phyloP scores from a whole-genome alignment of 2,797 vertebrate species.

The Psittacula derbiana region DNA sequence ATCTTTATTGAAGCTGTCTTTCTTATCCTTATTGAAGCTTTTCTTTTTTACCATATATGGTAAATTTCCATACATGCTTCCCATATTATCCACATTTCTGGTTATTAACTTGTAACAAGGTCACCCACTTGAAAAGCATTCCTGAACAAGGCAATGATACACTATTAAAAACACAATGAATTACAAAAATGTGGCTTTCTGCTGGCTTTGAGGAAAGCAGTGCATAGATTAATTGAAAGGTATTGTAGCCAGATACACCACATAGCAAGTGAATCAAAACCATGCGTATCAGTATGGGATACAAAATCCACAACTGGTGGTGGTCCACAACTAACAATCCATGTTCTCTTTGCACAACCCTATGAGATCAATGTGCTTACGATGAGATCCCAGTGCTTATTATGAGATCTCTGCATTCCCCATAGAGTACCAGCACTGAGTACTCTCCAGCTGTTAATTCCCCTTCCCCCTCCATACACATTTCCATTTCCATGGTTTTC shows the following conservation, averaged over 20 bases:
- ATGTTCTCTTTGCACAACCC: not conserved
- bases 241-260: not conserved
- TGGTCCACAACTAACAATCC: not conserved
- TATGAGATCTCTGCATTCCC: not conserved
- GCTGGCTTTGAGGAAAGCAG: not conserved
- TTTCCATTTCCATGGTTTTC: slow-evolving; percentile 1
- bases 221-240: not conserved
- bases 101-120: not conserved
- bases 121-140: slow-evolving; percentile 17
- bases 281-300: not conserved
- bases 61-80: not conserved
- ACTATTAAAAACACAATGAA: slow-evolving; percentile 28
- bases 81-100: not conserved
- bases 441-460: not conserved
- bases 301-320: not conserved
- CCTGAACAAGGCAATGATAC: not conserved
- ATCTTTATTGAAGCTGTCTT: not conserved
- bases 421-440: not conserved
- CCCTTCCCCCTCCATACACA: not conserved
- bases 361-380: not conserved
- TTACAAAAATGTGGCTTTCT: not conserved
- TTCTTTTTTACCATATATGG: not conserved
- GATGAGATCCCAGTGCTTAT: rapidly evolving
- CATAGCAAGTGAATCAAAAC: not conserved
- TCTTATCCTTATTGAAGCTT: not conserved